phyloP scores from a whole-genome alignment of 2,797 vertebrate species.

The Sebastolobus altivelis region DNA sequence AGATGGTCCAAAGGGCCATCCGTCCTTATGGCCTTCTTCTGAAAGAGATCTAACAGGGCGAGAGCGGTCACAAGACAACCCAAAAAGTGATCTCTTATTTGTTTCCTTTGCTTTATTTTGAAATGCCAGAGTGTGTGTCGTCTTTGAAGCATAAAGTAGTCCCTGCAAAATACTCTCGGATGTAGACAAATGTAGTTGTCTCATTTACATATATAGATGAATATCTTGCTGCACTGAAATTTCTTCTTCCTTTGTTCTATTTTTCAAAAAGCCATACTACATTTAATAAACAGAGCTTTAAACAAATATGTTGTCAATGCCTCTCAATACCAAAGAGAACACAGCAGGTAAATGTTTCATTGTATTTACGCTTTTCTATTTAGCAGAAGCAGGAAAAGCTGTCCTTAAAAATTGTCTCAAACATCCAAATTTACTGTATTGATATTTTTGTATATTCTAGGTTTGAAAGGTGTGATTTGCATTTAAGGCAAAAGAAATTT shows the following conservation, averaged over 20 bases:
- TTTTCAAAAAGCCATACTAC: no score
- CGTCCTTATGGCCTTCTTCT: slow-evolving; percentile 44
- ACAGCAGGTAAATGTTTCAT: not conserved
- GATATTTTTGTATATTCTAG: no score
- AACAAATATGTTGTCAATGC: not conserved
- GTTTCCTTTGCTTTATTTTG: not conserved
- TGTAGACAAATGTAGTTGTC: not conserved
- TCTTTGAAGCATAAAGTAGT: not conserved
- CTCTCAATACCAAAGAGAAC: not conserved
- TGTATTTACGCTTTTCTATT: no score
- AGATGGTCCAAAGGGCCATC: slow-evolving; percentile 23
- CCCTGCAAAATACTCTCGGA: not conserved
- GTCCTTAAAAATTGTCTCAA: no score
- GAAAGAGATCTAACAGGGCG: slow-evolving; percentile 3
- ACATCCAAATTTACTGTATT: no score
- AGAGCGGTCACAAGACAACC: not conserved
- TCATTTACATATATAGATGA: not conserved
- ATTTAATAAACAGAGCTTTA: not conserved
- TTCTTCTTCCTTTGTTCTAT: no score
- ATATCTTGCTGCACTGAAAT: not conserved
- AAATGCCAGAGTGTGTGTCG: not conserved
- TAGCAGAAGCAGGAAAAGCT: no score
- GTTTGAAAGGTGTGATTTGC: no score
- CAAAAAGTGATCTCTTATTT: not conserved
- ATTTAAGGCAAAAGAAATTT: no score